phyloP scores from a whole-genome alignment of 1,140 invertebrate genomes.

The Neuroterus valhalla region DNA sequence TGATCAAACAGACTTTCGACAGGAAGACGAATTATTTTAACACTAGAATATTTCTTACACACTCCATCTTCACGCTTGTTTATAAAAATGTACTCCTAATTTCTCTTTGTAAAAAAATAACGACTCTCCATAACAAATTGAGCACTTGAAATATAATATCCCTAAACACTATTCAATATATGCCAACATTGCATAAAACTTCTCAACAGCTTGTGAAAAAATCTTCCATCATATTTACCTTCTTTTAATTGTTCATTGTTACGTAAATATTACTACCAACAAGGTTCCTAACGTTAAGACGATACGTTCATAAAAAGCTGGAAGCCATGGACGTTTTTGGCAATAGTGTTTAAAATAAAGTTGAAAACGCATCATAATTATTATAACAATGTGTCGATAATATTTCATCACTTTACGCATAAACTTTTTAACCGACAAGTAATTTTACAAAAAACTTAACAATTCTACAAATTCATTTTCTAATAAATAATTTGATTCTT shows the following conservation, averaged over 20 bases:
- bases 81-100: background rate
- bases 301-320: too few relatives aligned
- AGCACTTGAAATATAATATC: conserved; percentile 11
- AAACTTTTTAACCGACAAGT: background rate
- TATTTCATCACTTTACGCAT: background rate
- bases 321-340: too few relatives aligned
- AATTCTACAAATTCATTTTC: background rate
- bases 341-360: background rate
- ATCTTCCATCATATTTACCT: background rate
- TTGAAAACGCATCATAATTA: background rate
- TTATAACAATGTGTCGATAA: background rate
- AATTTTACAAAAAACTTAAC: background rate
- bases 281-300: too few relatives aligned
- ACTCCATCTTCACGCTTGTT: background rate
- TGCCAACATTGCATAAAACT: background rate
- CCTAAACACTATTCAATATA: background rate
- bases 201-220: background rate
- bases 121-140: background rate
- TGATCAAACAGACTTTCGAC: too few relatives aligned
- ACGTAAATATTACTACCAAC: background rate
- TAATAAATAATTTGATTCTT: too few relatives aligned
- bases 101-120: conserved; percentile 15
- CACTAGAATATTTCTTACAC: too few relatives aligned
- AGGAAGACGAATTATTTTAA: too few relatives aligned
- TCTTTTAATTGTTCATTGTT: background rate